Percentiles rank a stretch among this genome's conserved stretches.
Evolutionary conservation across 2,797 vertebrate species (phyloP).

Genomic region (Balearica regulorum): DNA sequence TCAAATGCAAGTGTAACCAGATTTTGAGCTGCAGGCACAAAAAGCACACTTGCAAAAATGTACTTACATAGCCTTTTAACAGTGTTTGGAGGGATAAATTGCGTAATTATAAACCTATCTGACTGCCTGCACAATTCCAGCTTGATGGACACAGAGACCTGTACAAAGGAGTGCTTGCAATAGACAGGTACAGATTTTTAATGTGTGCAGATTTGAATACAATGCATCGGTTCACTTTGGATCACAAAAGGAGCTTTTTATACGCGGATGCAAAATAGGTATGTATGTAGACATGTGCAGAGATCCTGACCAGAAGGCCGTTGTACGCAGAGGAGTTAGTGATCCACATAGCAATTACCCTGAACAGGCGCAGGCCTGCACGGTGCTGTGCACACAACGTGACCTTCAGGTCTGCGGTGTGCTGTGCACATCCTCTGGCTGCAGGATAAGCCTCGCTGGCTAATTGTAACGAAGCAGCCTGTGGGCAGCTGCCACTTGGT

Average conservation of each 20-base stretch:
- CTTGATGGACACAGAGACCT: background rate
- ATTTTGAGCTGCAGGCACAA: slow-evolving; percentile 12
- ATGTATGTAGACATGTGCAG: background rate
- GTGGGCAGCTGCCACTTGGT: background rate
- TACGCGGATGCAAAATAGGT: background rate
- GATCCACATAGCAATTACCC: background rate
- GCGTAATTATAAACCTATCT: background rate
- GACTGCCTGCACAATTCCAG: background rate
- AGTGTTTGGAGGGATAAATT: background rate
- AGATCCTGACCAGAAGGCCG: background rate
- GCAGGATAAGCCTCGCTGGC: background rate
- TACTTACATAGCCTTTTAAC: background rate
- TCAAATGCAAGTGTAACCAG: background rate
- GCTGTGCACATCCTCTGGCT: background rate
- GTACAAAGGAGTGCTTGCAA: background rate
- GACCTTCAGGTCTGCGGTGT: background rate
- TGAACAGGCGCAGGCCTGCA: background rate
- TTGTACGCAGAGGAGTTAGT: background rate
- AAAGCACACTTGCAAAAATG: background rate
- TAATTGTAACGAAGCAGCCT: background rate
- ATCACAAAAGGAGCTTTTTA: background rate
- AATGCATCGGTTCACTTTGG: background rate
- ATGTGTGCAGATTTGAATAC: background rate
- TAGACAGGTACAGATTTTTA: background rate
- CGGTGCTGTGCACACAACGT: background rate